Evolutionary conservation across 2,888 invertebrate species (phyloP), one percentile per base, ranked within the genome.

Genomic region (Agrotis segetum): DNA sequence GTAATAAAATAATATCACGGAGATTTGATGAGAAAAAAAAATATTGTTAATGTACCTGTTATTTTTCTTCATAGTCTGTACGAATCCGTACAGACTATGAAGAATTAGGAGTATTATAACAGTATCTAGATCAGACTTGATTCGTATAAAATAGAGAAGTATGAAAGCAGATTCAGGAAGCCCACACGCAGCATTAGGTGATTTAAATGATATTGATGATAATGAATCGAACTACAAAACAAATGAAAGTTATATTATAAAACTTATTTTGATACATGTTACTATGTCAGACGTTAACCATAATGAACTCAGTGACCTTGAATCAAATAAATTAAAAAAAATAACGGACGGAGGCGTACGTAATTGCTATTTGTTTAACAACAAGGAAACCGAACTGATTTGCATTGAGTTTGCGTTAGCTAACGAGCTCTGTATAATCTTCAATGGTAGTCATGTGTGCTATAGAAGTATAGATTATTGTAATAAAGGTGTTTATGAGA

Each of bases 341-440:
- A 72, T 76, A 68, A 80, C 34, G 34, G 24, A 63, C 65, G 65
- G 14, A 67, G 83, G 75, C 79, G 79, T 75, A 11, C 21, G 64
- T 84, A 69, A 74, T 74, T 74, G 69, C 67, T 60, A 74, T 74
- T 82, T 70, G 80, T 82, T 76, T 71, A 71, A 65, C 60, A 70
- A 84, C 74, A 74, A 82, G 84, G 84, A 84, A 85, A 77, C 73
- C 49, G 44, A 58, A 55, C 71, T 63, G 64, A 71, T 85, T 80
- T 79, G 77, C 82, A 84, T 83, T 70, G 63, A 69, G 56, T 75
- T 47, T 66, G 75, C 75, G 67, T 83, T 59, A 69, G 53, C 47
- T 73, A 77, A 79, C 66, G 70, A 82, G 60, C 58, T 74, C 17
- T 19, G 58, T 34, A 71, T 71, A 67, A 59, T 67, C 70, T 59